phyloP scores from a whole-genome alignment of 2,113 vertebrate species.

The Rhinolophus sinicus region DNA sequence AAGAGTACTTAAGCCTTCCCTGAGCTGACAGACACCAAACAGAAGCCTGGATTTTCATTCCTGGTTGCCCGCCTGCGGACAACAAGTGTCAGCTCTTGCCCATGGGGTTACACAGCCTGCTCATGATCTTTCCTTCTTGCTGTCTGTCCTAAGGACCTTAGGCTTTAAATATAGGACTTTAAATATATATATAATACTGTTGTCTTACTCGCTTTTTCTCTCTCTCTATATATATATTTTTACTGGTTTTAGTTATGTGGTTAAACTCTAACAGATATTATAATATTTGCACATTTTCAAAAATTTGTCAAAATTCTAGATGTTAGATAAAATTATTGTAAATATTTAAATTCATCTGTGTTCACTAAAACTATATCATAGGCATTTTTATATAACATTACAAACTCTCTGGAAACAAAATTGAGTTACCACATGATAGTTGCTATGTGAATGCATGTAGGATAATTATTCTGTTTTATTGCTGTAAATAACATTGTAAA shows the following conservation, averaged over 20 bases:
- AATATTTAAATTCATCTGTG: constrained; percentile 16
- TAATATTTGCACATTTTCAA: not conserved
- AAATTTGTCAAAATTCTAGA: not conserved
- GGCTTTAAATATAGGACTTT: not conserved
- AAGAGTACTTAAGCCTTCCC: not conserved
- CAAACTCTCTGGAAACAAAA: not conserved
- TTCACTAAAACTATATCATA: not conserved
- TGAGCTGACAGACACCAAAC: not conserved
- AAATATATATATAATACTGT: not conserved
- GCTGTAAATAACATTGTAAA: not conserved
- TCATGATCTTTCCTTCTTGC: not conserved
- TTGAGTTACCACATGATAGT: not conserved
- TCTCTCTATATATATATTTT: not conserved
- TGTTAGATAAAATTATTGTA: not conserved
- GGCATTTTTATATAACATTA: not conserved
- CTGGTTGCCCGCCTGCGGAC: not conserved
- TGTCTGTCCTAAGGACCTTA: not conserved
- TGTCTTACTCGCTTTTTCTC: not conserved
- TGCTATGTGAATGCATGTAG: not conserved
- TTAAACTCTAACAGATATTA: not conserved
- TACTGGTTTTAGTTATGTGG: not conserved
- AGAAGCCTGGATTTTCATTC: not conserved
- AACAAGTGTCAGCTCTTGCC: not conserved
- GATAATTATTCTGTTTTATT: not conserved
- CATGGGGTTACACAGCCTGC: accelerated